A percentile compares a stretch with the other conserved stretches of the same genome.
Conservation (phyloP, 2,888 invertebrate species). For the Polia nebulosa region DNA sequence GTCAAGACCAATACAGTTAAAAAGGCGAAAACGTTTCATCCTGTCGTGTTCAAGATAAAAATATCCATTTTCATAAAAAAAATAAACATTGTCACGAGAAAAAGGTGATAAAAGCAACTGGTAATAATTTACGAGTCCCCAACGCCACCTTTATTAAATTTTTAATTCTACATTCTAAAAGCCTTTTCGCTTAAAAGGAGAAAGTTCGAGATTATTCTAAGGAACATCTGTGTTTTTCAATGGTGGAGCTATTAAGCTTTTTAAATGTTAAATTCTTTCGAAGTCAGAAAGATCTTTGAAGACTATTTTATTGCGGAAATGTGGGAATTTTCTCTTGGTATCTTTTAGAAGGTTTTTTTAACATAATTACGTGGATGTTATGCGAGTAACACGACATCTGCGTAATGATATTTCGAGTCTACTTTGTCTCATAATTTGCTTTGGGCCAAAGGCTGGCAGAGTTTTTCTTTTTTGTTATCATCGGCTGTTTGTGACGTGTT, state of each 20-base stretch:
- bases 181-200: conserved; percentile 48
- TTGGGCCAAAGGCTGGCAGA: not conserved
- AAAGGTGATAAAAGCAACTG: conserved; percentile 60
- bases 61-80: conserved; percentile 54
- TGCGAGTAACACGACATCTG: conserved; percentile 18
- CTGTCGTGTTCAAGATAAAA: conserved; percentile 45
- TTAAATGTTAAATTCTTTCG: conserved; percentile 58
- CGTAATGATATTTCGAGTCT: conserved; percentile 21
- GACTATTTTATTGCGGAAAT: conserved; percentile 50
- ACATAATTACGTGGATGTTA: conserved; percentile 24
- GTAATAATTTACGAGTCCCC: conserved; percentile 59
- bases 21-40: conserved; percentile 44
- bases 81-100: conserved; percentile 52
- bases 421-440: conserved; percentile 26
- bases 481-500: conserved; percentile 18
- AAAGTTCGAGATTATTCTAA: conserved; percentile 56
- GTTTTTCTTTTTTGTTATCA: not conserved
- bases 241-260: conserved; percentile 59
- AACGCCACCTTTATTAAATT: conserved; percentile 54
- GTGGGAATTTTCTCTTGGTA: conserved; percentile 19
- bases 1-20: conserved; percentile 45
- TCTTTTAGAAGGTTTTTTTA: conserved; percentile 24
- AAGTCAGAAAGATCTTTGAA: conserved; percentile 47
- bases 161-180: conserved; percentile 61
- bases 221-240: conserved; percentile 63